Base-by-base conservation (phyloP, 2,113 vertebrate genomes). In the Laticauda colubrina region DNA sequence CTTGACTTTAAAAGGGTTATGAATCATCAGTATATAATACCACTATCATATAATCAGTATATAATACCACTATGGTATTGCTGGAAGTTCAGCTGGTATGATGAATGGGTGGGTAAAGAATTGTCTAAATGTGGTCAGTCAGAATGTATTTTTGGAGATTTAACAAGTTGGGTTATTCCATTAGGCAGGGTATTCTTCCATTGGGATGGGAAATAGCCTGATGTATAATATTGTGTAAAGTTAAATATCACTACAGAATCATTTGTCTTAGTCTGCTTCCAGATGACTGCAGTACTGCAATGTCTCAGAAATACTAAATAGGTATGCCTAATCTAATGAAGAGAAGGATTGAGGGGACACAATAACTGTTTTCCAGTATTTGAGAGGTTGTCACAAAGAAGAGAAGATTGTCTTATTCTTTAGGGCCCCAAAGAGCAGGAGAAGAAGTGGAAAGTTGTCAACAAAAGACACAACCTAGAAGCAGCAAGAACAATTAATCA, bases 291-390 rank as follows among this genome's bases (percentile, higher is more conserved):
- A 55, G 64, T 55, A 85, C 54, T 15, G 9, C 61, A 90, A 75
- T 75, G 61, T n/a, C 61, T 53, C 45, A 90, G 45, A 20, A 75
- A 29, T 0, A 4, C 93, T 96, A 95, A 93, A 94, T 57, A 21
- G 20, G 56, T 57, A 57, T 57, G 56, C 21, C 56, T 57, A 21
- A 57, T 57, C 5, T 21, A 57, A 5, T 20, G 20, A 57, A 57
- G 56, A 21, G 56, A 57, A 57, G 20, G 5, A 21, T 20, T 21
- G 20, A 57, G 20, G 56, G 56, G 54, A 15, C 54, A 55, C 14
- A 55, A 55, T 15, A 18, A 55, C 15, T 55, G 54, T 55, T 55
- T 18, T 55, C 55, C 14, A 55, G 54, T 55, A 55, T 15, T 55
- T 55, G 54, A 55, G 51, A 53, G 51, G 51, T 20, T 21, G 20